These are phyloP conservation scores for Ypsolopha scabrella DNA, from an alignment of 2,888 invertebrate genomes.

Conservation along the genomic window DNA sequence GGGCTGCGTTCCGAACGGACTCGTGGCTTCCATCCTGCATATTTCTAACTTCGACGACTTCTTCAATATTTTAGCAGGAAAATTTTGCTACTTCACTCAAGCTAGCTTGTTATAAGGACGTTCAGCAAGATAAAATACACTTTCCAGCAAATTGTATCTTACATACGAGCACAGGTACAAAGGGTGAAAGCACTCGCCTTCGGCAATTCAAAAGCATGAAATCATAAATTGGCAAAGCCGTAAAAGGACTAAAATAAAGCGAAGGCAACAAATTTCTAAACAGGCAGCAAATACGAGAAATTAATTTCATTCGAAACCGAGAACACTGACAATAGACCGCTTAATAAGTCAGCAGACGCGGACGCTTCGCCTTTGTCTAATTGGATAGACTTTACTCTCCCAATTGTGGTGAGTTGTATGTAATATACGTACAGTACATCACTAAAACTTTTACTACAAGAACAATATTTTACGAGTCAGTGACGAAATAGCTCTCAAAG, in stretches of 20 bases:
- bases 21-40: slow-evolving; percentile 37
- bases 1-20: slow-evolving; percentile 29
- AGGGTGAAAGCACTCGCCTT: too few species aligned
- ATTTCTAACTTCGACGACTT: slow-evolving; percentile 57
- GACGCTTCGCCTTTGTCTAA: slow-evolving; percentile 9
- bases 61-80: slow-evolving; percentile 54
- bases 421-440: not conserved
- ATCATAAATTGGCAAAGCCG: too few species aligned
- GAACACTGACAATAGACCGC: slow-evolving; percentile 7
- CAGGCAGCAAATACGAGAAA: slow-evolving; percentile 1
- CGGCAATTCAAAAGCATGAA: too few species aligned
- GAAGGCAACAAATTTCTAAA: too few species aligned
- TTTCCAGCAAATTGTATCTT: too few species aligned
- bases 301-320: slow-evolving; percentile 3
- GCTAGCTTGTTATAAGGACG: not conserved
- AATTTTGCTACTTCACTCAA: slow-evolving; percentile 22
- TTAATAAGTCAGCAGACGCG: slow-evolving; percentile 7
- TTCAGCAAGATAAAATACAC: too few species aligned
- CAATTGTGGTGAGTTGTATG: not conserved
- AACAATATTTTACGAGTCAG: too few species aligned
- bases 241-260: too few species aligned
- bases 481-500: too few species aligned
- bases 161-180: too few species aligned
- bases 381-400: slow-evolving; percentile 9
- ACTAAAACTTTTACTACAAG: too few species aligned